phyloP scores from a whole-genome alignment of 92 coral and sea anemone species.

The Desmophyllum pertusum region DNA sequence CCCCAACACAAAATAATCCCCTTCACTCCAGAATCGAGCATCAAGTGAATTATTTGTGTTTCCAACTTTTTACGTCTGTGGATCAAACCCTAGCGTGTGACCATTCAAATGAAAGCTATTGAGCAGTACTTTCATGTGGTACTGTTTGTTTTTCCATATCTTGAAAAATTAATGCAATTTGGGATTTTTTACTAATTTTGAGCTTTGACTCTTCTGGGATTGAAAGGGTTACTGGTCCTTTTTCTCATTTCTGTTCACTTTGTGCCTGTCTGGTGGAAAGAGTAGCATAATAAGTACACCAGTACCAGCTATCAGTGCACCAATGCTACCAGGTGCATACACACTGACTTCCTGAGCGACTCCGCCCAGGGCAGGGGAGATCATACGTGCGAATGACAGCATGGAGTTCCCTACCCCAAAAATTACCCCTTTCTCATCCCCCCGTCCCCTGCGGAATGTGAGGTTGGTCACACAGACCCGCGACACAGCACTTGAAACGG shows the following conservation, averaged over 20 bases:
- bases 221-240: neutral
- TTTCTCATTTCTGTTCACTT: conserved; percentile 7
- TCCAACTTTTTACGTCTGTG: neutral
- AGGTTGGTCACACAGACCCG: conserved; percentile 85
- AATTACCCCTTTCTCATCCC: conserved; percentile 88
- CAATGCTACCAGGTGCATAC: conserved; percentile 80
- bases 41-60: no score
- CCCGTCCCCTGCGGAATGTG: conserved; percentile 68
- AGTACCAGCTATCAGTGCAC: conserved; percentile 62
- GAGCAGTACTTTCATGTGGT: neutral
- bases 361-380: conserved; percentile 94
- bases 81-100: neutral
- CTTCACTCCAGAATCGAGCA: no score
- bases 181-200: no score
- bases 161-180: no score
- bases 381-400: conserved; percentile 91
- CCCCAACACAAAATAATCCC: no score
- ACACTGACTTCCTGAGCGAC: conserved; percentile 80
- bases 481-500: conserved; percentile 86
- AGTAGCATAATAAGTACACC: conserved; percentile 67
- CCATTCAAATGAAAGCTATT: neutral
- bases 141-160: neutral
- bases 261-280: conserved; percentile 38
- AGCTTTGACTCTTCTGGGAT: no score
- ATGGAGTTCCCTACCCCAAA: conserved; percentile 89